These are phyloP conservation scores for Knipowitschia caucasica DNA, from an alignment of 2,797 vertebrate species.

Conservation along the genomic window DNA sequence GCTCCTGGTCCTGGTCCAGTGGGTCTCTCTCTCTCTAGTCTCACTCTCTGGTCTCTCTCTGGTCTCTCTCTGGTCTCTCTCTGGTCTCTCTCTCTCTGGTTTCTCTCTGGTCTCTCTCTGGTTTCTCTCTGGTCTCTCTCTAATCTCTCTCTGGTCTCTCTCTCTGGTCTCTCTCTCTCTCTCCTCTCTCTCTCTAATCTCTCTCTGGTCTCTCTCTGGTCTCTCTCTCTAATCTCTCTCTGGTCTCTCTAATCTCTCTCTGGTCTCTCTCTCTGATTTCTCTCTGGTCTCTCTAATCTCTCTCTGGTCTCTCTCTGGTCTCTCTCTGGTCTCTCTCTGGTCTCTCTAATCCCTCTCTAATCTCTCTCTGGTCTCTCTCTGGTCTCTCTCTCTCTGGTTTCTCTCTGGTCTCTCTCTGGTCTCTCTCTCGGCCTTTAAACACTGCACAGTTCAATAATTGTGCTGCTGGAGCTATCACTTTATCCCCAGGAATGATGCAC, in stretches of 20 bases:
- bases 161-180: slow-evolving; percentile 22
- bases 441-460: slow-evolving; percentile 67
- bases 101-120: slow-evolving; percentile 25
- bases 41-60: slow-evolving; percentile 23
- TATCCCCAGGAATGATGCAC: slow-evolving; percentile 73
- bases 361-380: slow-evolving; percentile 27
- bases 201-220: slow-evolving; percentile 18
- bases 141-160: slow-evolving; percentile 35
- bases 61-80: slow-evolving; percentile 29
- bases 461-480: slow-evolving; percentile 64
- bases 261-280: slow-evolving; percentile 28
- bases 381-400: slow-evolving; percentile 32
- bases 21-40: slow-evolving; percentile 32
- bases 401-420: slow-evolving; percentile 18
- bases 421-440: slow-evolving; percentile 58
- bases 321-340: slow-evolving; percentile 19
- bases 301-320: slow-evolving; percentile 33
- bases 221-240: slow-evolving; percentile 27
- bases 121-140: slow-evolving; percentile 24
- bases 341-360: no score
- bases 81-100: no score
- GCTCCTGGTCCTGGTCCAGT: no score
- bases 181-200: slow-evolving; percentile 36
- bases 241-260: slow-evolving; percentile 27
- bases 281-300: no score